Evolutionary conservation across 1,140 invertebrate genomes (phyloP).

Genomic region (Macrocentrus cingulum): DNA sequence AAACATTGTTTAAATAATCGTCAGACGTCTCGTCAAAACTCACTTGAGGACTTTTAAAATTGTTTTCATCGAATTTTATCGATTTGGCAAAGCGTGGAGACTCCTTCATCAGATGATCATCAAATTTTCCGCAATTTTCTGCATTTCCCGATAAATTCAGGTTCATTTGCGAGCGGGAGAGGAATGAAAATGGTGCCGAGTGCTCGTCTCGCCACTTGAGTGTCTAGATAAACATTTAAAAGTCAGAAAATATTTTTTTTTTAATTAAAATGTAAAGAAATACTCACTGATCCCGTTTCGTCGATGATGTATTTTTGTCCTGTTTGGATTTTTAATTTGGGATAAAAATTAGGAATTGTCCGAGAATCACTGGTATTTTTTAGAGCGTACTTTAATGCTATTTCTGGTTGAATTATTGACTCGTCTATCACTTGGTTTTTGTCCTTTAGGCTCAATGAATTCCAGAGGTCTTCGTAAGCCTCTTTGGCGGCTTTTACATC

Average conservation of each 20-base stretch:
- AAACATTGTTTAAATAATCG: constrained; percentile 43
- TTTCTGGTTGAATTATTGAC: constrained; percentile 74
- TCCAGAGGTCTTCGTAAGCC: constrained; percentile 72
- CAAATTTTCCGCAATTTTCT: constrained; percentile 25
- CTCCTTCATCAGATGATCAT: constrained; percentile 36
- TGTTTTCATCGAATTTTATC: constrained; percentile 40
- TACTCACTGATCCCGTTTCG: constrained; percentile 55
- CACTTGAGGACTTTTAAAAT: constrained; percentile 38
- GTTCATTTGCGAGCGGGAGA: constrained; percentile 77
- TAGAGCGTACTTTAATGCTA: constrained; percentile 67
- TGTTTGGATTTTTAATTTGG: constrained; percentile 56
- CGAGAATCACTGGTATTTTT: constrained; percentile 44
- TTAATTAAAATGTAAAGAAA: no score
- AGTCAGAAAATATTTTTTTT: constrained; percentile 1
- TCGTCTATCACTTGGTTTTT: constrained; percentile 74
- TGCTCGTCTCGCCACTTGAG: constrained; percentile 72
- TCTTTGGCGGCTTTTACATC: constrained; percentile 70
- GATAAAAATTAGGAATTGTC: constrained; percentile 54
- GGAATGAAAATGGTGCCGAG: constrained; percentile 77
- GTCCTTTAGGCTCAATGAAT: constrained; percentile 66
- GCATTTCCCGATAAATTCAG: constrained; percentile 58
- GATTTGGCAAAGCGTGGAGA: constrained; percentile 43
- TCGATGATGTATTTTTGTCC: constrained; percentile 62
- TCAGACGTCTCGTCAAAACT: constrained; percentile 45
- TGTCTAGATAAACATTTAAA: constrained; percentile 41